These are phyloP conservation scores for Tachina lurida DNA, from an alignment of 2,888 invertebrate genomes.

Conservation along the genomic window DNA sequence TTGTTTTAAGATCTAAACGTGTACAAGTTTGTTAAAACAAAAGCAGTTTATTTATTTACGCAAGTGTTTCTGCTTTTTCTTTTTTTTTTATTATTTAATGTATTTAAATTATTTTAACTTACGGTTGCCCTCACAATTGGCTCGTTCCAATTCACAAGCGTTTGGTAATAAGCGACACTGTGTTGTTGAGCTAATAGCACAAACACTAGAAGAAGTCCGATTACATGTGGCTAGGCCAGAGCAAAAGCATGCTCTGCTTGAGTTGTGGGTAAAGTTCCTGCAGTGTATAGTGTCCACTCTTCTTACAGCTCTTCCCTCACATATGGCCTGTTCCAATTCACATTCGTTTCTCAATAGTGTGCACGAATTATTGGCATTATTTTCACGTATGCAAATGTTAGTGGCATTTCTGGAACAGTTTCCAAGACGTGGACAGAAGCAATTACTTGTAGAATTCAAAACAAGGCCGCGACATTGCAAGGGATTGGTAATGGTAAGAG, in stretches of 20 bases:
- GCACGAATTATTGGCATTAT: slow-evolving; percentile 6
- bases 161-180: slow-evolving; percentile 44
- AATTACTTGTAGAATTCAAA: slow-evolving; percentile 14
- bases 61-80: slow-evolving; percentile 33
- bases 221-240: slow-evolving; percentile 23
- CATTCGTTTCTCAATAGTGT: slow-evolving; percentile 38
- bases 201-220: slow-evolving; percentile 33
- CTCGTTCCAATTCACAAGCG: slow-evolving; percentile 51
- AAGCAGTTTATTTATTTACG: slow-evolving; percentile 21
- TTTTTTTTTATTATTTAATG: not conserved
- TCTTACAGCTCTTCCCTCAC: slow-evolving; percentile 40
- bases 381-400: slow-evolving; percentile 37
- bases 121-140: slow-evolving; percentile 43
- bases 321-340: slow-evolving; percentile 51
- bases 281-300: slow-evolving; percentile 24
- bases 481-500: not conserved
- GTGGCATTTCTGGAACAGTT: slow-evolving; percentile 14
- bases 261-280: slow-evolving; percentile 19
- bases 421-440: slow-evolving; percentile 38
- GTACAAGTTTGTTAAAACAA: not conserved
- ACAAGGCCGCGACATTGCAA: slow-evolving; percentile 28
- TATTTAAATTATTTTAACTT: slow-evolving; percentile 2
- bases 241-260: slow-evolving; percentile 24
- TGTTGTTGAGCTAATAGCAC: slow-evolving; percentile 3
- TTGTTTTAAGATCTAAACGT: slow-evolving; percentile 21